A percentile compares a stretch with the other conserved stretches of the same genome.
phyloP scores from a whole-genome alignment of 30 jellyfish, hydroid and myxozoan species.

The Aurelia aurita complex sp. Pacific region DNA sequence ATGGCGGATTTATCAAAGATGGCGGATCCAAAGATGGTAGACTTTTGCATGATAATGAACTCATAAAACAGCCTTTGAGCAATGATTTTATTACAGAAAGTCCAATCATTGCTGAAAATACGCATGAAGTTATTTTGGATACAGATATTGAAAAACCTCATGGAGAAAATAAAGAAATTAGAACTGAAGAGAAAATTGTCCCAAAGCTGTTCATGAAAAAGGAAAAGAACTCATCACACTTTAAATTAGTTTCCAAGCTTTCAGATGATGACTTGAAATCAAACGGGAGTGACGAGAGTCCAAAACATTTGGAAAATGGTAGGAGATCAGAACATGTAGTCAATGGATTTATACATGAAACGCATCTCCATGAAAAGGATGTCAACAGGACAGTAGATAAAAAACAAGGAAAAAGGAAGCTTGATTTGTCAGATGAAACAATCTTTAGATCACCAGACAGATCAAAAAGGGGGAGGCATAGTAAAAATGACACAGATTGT shows the following conservation, averaged over 20 bases:
- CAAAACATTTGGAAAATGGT: not conserved
- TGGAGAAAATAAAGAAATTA: not conserved
- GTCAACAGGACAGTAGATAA: not conserved
- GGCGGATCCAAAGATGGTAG: constrained; percentile 36
- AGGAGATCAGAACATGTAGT: not conserved
- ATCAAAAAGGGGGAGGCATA: not conserved
- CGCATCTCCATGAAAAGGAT: not conserved
- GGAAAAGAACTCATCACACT: not conserved
- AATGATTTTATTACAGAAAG: not conserved
- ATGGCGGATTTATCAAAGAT: constrained; percentile 71
- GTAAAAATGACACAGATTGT: not conserved
- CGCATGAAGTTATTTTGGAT: not conserved
- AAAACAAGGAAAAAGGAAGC: constrained; percentile 17
- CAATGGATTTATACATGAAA: constrained; percentile 1
- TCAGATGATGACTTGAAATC: not conserved
- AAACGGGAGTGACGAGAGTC: too few relatives aligned
- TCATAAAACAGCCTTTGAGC: too few relatives aligned
- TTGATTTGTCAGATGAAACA: not conserved
- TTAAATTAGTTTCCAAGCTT: constrained; percentile 9
- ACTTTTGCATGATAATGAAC: too few relatives aligned
- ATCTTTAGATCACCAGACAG: not conserved
- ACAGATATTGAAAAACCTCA: not conserved
- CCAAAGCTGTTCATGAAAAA: constrained; percentile 21
- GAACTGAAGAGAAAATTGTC: constrained; percentile 20
- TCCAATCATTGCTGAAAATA: not conserved